These are phyloP conservation scores for Dioctria linearis DNA, from an alignment of 2,888 invertebrate species.

Conservation along the genomic window DNA sequence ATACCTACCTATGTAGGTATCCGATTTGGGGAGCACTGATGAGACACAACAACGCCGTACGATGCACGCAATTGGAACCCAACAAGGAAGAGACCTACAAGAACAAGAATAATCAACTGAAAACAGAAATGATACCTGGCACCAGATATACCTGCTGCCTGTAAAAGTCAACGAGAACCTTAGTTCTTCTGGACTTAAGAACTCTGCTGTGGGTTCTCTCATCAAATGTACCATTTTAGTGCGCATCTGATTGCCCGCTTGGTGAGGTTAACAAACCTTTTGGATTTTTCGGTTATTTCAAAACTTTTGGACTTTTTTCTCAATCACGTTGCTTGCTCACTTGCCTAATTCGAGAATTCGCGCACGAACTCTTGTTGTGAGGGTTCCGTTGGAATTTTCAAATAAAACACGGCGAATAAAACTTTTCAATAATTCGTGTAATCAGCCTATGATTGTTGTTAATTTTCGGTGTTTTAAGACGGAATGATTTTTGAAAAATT, in stretches of 20 bases:
- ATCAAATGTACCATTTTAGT: constrained; percentile 68
- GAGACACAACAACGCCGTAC: constrained; percentile 1
- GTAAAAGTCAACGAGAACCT: constrained; percentile 44
- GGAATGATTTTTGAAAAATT: neutral
- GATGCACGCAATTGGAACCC: constrained; percentile 39
- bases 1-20: neutral
- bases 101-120: constrained; percentile 55
- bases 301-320: neutral
- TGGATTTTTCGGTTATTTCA: constrained; percentile 50
- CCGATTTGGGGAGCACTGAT: constrained; percentile 40
- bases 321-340: neutral
- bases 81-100: constrained; percentile 54
- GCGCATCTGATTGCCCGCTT: constrained; percentile 70
- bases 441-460: neutral
- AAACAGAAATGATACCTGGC: constrained; percentile 55
- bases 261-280: constrained; percentile 67
- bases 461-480: neutral
- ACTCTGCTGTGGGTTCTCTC: constrained; percentile 57
- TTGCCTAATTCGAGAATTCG: constrained; percentile 9
- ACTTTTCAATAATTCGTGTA: neutral
- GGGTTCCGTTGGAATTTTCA: constrained; percentile 11
- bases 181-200: constrained; percentile 44
- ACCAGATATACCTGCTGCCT: constrained; percentile 24
- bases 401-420: neutral
- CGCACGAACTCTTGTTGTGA: constrained; percentile 8